A percentile compares a stretch with the other conserved stretches of the same genome.
phyloP scores from a whole-genome alignment of 2,113 vertebrate genomes.

The Okapia johnstoni region DNA sequence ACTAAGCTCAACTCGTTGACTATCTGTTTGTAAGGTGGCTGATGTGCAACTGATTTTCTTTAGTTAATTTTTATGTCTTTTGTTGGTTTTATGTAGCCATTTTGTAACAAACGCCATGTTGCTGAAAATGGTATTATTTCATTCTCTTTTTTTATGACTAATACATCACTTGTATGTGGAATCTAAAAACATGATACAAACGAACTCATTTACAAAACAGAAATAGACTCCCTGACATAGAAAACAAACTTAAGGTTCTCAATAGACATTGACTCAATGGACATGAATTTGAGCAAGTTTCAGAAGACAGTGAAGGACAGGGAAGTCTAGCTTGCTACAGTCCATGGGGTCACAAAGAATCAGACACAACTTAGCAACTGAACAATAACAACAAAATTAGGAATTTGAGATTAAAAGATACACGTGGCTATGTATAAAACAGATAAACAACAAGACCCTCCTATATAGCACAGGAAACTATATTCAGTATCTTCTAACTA shows the following conservation, averaged over 20 bases:
- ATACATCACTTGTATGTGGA: not conserved
- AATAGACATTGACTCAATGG: not conserved
- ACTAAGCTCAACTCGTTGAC: not conserved
- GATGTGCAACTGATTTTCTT: not conserved
- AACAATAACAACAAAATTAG: not conserved
- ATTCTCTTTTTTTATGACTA: not conserved
- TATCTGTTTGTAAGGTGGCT: not conserved
- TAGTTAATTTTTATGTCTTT: not conserved
- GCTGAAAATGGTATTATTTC: not conserved
- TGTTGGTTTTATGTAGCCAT: not conserved
- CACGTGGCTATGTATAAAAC: not conserved
- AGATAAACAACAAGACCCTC: not conserved
- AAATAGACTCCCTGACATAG: not conserved
- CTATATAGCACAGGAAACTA: not conserved
- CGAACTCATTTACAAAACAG: not conserved
- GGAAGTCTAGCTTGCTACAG: not conserved
- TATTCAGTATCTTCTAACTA: not conserved
- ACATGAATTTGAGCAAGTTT: not conserved
- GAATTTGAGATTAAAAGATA: not conserved
- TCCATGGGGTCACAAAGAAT: not conserved
- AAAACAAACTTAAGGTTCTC: not conserved
- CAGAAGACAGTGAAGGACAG: not conserved
- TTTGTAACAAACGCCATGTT: not conserved
- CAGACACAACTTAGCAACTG: fast-evolving
- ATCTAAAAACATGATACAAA: not conserved